A percentile compares a stretch with the other conserved stretches of the same genome.
These are phyloP conservation scores for Mobula birostris DNA, from an alignment of 2,113 vertebrate genomes.

Conservation along the genomic window DNA sequence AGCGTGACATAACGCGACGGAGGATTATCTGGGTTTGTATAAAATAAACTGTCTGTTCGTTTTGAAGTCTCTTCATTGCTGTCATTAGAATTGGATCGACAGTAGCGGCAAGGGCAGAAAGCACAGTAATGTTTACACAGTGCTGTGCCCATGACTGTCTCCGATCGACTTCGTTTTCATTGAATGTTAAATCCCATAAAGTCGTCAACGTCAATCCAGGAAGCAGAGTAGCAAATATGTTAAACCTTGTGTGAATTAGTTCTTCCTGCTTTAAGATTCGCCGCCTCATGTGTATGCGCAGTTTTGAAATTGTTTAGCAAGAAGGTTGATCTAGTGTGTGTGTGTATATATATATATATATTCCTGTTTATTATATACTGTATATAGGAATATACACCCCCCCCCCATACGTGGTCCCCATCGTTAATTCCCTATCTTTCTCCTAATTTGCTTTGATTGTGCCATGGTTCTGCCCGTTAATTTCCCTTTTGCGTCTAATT, in stretches of 20 bases:
- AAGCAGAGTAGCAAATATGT: not conserved
- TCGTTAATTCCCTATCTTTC: too few species aligned
- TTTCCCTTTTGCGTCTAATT: too few species aligned
- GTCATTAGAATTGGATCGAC: not conserved
- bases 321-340: too few species aligned
- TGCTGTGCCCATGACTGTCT: not conserved
- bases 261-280: not conserved
- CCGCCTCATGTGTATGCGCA: not conserved
- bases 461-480: too few species aligned
- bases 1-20: conserved; percentile 24
- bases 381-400: too few species aligned
- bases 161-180: not conserved
- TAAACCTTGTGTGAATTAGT: not conserved
- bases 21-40: not conserved
- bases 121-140: conserved; percentile 24
- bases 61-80: not conserved
- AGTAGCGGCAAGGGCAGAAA: conserved; percentile 12
- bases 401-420: too few species aligned
- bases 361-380: too few species aligned
- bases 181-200: not conserved
- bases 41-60: not conserved
- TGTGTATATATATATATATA: too few species aligned
- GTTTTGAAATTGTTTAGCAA: not conserved
- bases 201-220: not conserved
- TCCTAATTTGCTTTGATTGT: too few species aligned